Evolutionary conservation across 2,113 vertebrate genomes (phyloP).

Genomic region (Romanogobio albipinnatus): DNA sequence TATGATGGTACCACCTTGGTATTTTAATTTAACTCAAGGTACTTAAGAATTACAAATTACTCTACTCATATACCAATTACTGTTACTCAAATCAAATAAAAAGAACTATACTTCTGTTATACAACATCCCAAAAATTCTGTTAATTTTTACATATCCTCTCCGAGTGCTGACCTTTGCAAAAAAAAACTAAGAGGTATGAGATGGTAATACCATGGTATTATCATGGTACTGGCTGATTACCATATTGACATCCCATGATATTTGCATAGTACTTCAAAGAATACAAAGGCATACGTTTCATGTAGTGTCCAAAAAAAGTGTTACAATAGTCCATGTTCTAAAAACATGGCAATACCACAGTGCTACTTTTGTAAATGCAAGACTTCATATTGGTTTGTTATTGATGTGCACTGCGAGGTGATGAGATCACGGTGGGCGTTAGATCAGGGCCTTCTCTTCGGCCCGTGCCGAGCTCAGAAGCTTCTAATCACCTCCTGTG

Average conservation of each 20-base stretch:
- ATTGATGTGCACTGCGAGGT: constrained; percentile 12
- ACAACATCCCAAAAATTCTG: no score
- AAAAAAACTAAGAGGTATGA: no score
- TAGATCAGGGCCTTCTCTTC: constrained; percentile 31
- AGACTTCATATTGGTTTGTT: background rate
- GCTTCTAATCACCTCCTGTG: constrained; percentile 39
- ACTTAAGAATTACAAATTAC: background rate
- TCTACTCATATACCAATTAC: background rate
- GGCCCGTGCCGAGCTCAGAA: constrained; percentile 14
- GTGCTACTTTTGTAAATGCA: background rate
- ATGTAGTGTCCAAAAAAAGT: background rate
- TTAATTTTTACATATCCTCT: background rate
- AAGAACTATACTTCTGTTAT: no score
- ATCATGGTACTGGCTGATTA: background rate
- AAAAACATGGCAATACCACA: background rate
- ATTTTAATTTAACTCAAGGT: background rate
- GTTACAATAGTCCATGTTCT: background rate
- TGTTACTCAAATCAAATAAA: background rate
- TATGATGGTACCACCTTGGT: background rate
- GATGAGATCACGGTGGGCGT: constrained; percentile 37
- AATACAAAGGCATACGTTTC: background rate
- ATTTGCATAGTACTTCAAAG: background rate
- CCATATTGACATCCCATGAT: background rate
- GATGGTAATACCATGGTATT: background rate
- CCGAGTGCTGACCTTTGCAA: no score